These are phyloP conservation scores for Megaceryle torquata DNA, from an alignment of 2,113 vertebrate genomes.

Conservation along the genomic window DNA sequence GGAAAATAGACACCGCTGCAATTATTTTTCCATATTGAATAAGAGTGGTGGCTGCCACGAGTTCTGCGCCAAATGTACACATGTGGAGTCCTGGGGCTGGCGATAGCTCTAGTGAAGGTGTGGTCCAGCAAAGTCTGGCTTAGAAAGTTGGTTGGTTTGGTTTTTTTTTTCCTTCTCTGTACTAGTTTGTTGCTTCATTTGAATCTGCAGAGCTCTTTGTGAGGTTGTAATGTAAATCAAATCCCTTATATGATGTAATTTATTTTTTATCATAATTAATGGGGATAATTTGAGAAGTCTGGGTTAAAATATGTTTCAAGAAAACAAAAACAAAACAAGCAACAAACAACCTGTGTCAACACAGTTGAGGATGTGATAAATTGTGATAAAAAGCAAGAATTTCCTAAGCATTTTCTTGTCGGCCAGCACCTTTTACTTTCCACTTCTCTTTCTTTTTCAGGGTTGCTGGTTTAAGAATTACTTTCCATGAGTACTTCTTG, in stretches of 20 bases:
- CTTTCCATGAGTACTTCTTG: not conserved
- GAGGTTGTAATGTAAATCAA: not conserved
- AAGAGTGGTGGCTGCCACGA: too few relatives aligned
- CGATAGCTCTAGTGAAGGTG: not conserved
- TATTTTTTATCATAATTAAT: not conserved
- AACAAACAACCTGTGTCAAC: not conserved
- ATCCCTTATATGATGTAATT: not conserved
- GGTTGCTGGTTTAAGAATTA: not conserved
- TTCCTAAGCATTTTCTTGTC: not conserved
- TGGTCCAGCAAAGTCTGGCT: not conserved
- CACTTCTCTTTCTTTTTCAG: not conserved
- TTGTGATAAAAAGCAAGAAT: not conserved
- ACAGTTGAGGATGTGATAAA: not conserved
- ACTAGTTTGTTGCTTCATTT: not conserved
- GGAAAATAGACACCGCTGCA: not conserved
- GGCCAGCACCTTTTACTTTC: not conserved
- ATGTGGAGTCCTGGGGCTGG: not conserved
- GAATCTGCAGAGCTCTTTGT: not conserved
- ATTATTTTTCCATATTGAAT: not conserved
- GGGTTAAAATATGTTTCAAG: not conserved
- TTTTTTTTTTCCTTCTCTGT: not conserved
- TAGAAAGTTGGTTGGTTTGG: not conserved
- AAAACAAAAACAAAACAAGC: not conserved
- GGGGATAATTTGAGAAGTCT: not conserved
- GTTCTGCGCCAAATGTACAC: not conserved